Evolutionary conservation across 2,797 vertebrate genomes (phyloP).

Genomic region (Enteromius fasciolatus): DNA sequence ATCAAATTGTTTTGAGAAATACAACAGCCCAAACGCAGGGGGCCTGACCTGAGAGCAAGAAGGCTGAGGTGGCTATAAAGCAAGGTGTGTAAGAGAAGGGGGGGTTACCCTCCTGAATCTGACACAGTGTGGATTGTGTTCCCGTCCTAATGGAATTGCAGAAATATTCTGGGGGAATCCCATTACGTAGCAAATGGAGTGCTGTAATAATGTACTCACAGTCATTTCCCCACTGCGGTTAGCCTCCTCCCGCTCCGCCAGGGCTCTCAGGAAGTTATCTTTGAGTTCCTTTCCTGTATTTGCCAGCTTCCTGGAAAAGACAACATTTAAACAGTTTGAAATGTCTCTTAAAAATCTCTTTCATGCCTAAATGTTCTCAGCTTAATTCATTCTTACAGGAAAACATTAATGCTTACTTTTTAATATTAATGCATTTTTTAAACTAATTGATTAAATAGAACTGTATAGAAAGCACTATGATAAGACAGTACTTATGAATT

Average conservation of each 20-base stretch:
- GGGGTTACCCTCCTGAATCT: conserved; percentile 56
- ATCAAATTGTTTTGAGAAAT: background rate
- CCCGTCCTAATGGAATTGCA: conserved; percentile 71
- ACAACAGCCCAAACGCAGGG: background rate
- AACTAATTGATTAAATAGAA: background rate
- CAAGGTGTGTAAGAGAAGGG: conserved; percentile 29
- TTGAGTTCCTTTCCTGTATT: conserved; percentile 83
- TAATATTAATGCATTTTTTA: conserved; percentile 31
- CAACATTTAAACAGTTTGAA: conserved; percentile 76
- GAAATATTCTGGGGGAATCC: conserved; percentile 78
- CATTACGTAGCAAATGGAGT: conserved; percentile 76
- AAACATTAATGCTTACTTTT: conserved; percentile 47
- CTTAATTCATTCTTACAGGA: conserved; percentile 47
- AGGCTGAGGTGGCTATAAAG: conserved; percentile 18
- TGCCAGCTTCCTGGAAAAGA: conserved; percentile 81
- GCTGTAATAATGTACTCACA: conserved; percentile 83
- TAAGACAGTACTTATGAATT: background rate
- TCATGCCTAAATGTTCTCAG: conserved; percentile 66
- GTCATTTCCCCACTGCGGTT: conserved; percentile 82
- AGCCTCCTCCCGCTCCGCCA: conserved; percentile 85
- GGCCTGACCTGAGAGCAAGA: background rate
- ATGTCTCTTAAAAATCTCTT: conserved; percentile 69
- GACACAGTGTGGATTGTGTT: conserved; percentile 77
- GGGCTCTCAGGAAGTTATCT: conserved; percentile 83
- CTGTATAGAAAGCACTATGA: background rate